Conservation (phyloP, 64 coral and sea anemone genomes). For the Stichodactyla helianthus region DNA sequence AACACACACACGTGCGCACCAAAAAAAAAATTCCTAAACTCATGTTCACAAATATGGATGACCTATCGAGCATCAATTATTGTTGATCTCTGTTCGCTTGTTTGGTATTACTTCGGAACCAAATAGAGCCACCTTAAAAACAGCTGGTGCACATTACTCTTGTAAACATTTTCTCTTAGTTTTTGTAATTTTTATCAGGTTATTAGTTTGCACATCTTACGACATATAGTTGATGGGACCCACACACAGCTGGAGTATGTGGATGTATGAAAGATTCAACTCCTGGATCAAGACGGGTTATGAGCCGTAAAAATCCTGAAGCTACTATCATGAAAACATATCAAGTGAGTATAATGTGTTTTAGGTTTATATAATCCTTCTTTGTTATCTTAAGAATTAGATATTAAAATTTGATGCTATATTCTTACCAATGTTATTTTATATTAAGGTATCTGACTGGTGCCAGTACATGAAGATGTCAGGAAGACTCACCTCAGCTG, state of each 20-base stretch:
- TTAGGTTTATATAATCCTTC: no score
- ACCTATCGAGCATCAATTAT: background rate
- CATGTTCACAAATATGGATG: no score
- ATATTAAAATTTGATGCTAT: no score
- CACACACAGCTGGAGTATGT: conserved; percentile 53
- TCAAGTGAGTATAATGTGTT: conserved; percentile 19
- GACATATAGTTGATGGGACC: conserved; percentile 28
- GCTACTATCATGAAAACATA: conserved; percentile 49
- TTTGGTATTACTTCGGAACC: conserved; percentile 3
- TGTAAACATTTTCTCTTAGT: background rate
- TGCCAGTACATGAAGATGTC: no score
- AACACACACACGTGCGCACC: no score
- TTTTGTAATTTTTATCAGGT: conserved; percentile 21
- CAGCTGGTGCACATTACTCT: background rate
- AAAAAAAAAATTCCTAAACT: no score
- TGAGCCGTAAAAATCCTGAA: conserved; percentile 33
- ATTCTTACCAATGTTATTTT: no score
- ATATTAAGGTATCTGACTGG: no score
- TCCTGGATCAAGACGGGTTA: conserved; percentile 49
- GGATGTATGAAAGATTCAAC: conserved; percentile 49
- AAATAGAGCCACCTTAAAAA: no score
- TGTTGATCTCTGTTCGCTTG: background rate
- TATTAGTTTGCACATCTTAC: conserved; percentile 47
- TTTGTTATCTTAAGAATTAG: no score
- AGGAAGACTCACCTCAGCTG: no score